Evolutionary conservation across 2,888 invertebrate species (phyloP), one percentile per base, ranked within the genome.

Genomic region (Aspidiotus rigidus): DNA sequence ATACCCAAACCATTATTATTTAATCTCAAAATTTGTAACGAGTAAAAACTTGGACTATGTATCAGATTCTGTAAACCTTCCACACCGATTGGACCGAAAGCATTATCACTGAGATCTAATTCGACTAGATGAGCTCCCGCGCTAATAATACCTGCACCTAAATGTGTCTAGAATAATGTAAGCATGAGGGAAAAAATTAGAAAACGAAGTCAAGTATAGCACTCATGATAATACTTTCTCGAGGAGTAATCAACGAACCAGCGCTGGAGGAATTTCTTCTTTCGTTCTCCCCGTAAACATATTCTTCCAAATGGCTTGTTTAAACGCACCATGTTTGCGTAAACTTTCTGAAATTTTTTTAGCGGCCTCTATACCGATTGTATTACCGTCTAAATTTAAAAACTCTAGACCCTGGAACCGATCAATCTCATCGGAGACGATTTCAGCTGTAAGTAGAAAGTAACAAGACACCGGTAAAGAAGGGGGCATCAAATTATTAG

Each of bases 221-320:
- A 28, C 5, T 28, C 28, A 28, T 3, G 28, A 28, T 28, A 28
- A 28, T 28, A 28, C 28, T 28, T 28, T 28, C 28, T 28, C 28
- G 28, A 28, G 5, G 28, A 28, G 28, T 28, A 5, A 28, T 28
- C 8, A 41, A 67, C 44, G 40, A 59, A 59, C 89, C 77, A 99
- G 78, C 8, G 97, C 94, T 55, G 85, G 83, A 0, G 98, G 98
- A 76, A 99, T 98, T 81, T 99, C 98, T 0, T 89, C 84, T 79
- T 96, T 98, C 80, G 93, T 84, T 62, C 99, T 82, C 0, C 97
- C 92, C 0, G 98, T 98, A 77, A 99, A 99, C 84, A 99, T 87
- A 76, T 99, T 97, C 71, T 93, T 94, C 90, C 96, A 97, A 69
- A 90, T 79, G 0, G 95, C 95, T 73, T 83, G 79, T 72, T 87